Evolutionary conservation across 1,140 invertebrate genomes (phyloP), one percentile per base, ranked within the genome.

Genomic region (Drosophila orosa): DNA sequence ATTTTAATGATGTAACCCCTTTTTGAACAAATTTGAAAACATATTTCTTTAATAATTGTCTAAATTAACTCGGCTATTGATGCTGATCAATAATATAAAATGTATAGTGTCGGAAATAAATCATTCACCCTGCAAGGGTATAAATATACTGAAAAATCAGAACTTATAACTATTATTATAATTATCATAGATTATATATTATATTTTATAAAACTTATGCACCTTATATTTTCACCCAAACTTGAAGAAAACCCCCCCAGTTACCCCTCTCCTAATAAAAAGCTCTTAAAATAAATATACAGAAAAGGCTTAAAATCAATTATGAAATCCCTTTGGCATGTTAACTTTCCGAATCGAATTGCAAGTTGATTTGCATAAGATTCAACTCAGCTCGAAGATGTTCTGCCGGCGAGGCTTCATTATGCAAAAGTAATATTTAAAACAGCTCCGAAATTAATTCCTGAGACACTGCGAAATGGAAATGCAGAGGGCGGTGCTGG

Each of bases 351-450:
- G 31, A 66, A 37, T 31, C 61, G 31, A 42, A 68, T 31, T 67
- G 25, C 27, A 35, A 40, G 35, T 52, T 42, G 29, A 68, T 71
- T 71, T 58, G 52, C 66, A 71, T 58, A 58, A 47, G 31, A 71
- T 71, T 58, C 42, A 42, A 33, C 37, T 57, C 39, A 12, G 13
- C n/a, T 37, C 8, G 12, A 55, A 47, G 39, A 33, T 29, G 33
- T 71, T 56, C 25, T 48, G 27, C 19, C 52, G 13, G n/a, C 15
- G 15, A 22, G 37, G n/a, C 31, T 69, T 69, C 24, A 45, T 45
- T 56, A 56, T 68, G 50, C 67, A 69, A 71, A 54, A 57, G 65
- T 48, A 40, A 58, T 68, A 71, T 71, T 69, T 48, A 71, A 71
- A 71, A 71, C 50, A 71, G 52, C 37, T 52, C 33, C 50, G 65